A percentile compares a stretch with the other conserved stretches of the same genome.
These are phyloP conservation scores for Lagenorhynchus albirostris DNA, from an alignment of 2,113 vertebrate species.

Conservation along the genomic window DNA sequence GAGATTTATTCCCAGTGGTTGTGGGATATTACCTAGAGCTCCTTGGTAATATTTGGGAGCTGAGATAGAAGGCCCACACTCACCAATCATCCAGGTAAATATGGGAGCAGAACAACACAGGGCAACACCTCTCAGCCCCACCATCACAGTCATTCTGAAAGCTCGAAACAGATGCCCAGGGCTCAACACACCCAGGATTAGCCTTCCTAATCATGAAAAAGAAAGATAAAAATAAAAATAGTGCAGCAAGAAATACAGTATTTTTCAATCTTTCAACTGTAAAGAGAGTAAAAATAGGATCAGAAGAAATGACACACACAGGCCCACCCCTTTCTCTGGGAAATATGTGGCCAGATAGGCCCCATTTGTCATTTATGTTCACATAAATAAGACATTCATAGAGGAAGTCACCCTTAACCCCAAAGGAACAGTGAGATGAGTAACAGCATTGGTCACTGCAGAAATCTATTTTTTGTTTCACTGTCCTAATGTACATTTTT, in stretches of 20 bases:
- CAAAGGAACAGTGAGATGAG: slow-evolving; percentile 23
- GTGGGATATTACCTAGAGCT: neutral
- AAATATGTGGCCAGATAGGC: neutral
- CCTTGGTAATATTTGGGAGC: neutral
- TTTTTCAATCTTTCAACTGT: slow-evolving; percentile 24
- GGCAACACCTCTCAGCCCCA: neutral
- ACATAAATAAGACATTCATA: slow-evolving; percentile 38
- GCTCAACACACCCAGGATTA: neutral
- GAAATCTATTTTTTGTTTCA: neutral
- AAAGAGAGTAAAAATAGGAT: slow-evolving; percentile 42
- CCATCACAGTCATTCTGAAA: neutral
- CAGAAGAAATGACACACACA: slow-evolving; percentile 34
- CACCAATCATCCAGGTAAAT: neutral
- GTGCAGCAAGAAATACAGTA: neutral
- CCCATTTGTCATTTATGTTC: slow-evolving; percentile 28
- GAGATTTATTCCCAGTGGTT: neutral
- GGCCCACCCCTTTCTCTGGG: neutral
- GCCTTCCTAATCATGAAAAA: neutral
- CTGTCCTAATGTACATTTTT: neutral
- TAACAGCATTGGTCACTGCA: neutral
- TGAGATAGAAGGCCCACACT: neutral
- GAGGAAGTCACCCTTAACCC: neutral
- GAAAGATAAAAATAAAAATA: neutral
- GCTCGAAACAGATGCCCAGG: neutral
- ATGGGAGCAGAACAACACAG: neutral